phyloP scores from a whole-genome alignment of 1,140 invertebrate species.

The Drosophila bocqueti region DNA sequence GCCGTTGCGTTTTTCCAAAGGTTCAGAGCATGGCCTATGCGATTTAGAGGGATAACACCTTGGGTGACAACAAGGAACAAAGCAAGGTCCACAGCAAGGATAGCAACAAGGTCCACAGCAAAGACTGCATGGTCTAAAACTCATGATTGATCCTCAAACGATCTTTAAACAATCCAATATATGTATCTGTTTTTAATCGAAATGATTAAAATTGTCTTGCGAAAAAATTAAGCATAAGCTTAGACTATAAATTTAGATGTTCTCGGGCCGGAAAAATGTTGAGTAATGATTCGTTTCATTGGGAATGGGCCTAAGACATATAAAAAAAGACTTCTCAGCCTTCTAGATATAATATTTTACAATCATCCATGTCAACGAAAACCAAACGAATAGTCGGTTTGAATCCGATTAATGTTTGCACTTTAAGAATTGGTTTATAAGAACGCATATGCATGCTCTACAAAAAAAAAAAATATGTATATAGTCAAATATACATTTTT shows the following conservation, averaged over 20 bases:
- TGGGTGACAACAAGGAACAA: slow-evolving; percentile 2
- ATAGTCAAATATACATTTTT: no score
- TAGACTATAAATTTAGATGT: neutral
- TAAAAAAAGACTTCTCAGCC: neutral
- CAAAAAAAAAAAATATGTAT: no score
- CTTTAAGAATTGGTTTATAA: no score
- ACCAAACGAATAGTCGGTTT: no score
- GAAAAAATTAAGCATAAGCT: neutral
- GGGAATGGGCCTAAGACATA: no score
- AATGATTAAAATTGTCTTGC: neutral
- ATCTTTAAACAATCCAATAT: neutral
- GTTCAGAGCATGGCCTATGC: neutral
- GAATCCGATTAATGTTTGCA: no score
- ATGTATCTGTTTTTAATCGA: no score
- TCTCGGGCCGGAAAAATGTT: no score
- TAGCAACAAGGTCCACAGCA: slow-evolving; percentile 10
- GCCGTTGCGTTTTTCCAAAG: neutral
- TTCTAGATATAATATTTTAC: no score
- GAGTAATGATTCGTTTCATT: neutral
- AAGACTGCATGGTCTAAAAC: neutral
- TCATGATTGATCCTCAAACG: neutral
- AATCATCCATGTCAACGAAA: no score
- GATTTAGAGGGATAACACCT: neutral
- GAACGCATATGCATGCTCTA: neutral
- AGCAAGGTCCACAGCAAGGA: slow-evolving; percentile 9